Evolutionary conservation across 1,140 invertebrate genomes (phyloP).

Genomic region (Anoplophora glabripennis): DNA sequence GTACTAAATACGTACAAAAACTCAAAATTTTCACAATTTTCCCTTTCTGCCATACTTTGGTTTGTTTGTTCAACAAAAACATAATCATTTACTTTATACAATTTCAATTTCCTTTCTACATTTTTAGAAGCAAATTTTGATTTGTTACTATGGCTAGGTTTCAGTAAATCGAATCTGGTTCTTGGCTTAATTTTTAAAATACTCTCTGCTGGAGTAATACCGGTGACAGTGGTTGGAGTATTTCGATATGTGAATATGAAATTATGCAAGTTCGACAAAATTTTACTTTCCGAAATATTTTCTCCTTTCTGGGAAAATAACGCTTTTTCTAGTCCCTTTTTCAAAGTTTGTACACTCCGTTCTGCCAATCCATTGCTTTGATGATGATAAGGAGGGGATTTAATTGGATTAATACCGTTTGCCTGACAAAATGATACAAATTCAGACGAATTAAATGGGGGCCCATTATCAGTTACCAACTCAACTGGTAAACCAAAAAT

Average conservation of each 20-base stretch:
- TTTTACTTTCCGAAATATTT: not conserved
- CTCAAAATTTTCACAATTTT: conserved; percentile 16
- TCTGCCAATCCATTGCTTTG: conserved; percentile 51
- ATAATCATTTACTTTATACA: too few relatives aligned
- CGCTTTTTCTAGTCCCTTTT: not conserved
- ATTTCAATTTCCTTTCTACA: too few relatives aligned
- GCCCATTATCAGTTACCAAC: conserved; percentile 50
- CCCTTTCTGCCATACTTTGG: conserved; percentile 27
- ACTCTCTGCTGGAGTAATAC: too few relatives aligned
- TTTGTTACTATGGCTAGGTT: too few relatives aligned
- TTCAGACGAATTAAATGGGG: conserved; percentile 48
- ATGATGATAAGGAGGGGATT: conserved; percentile 46
- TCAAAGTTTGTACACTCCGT: conserved; percentile 31
- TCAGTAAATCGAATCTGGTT: too few relatives aligned
- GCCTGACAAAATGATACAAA: conserved; percentile 47
- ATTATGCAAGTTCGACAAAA: too few relatives aligned
- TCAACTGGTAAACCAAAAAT: conserved; percentile 44
- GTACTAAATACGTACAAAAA: conserved; percentile 5
- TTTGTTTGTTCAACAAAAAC: too few relatives aligned
- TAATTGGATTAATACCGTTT: conserved; percentile 47
- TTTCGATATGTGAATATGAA: not conserved
- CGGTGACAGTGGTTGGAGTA: not conserved
- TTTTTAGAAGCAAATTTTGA: too few relatives aligned
- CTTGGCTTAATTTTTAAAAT: too few relatives aligned
- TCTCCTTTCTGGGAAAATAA: not conserved